Base-by-base conservation (phyloP, 2,797 vertebrate genomes). In the Streptopelia turtur region DNA sequence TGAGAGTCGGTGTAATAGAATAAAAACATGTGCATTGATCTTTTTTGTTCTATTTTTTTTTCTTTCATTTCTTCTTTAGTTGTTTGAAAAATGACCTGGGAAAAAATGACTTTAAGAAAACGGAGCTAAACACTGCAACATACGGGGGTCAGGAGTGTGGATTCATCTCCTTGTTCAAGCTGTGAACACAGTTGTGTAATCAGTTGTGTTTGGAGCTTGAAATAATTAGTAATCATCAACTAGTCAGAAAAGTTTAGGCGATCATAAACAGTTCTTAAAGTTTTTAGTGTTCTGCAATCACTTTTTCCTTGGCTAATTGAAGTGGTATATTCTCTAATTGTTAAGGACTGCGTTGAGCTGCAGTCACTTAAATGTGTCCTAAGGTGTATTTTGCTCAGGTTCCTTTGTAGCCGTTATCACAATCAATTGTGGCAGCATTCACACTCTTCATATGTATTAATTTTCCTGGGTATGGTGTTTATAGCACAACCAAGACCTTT, bases 171-270 rank as follows among this genome's bases (percentile, higher is more conserved):
- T 43, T 84, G 23, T 50, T 83, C 28, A 65, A n/a, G 45, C 45
- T 53, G 0, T 16, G 21, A 12, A 1, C 3, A 1, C 25, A 41
- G 22, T 18, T 91, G 12, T 3, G 9, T 61, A 50, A 55, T 60
- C 76, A 13, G 10, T 30, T 89, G 35, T 47, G 22, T 90, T 69
- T 88, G 59, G 33, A 83, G 37, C 65, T 55, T 76, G 45, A 65
- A 81, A 57, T 68, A 50, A 83, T 20, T 31, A 13, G 25, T 52
- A n/a, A 57, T 64, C 6, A 39, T 68, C 57, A 30, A 7, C 41
- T n/a, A 49, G 45, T 64, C 72, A 47, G 35, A 31, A 56, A 80
- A 60, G 16, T 50, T 47, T 25, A 17, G 53, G 23, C 21, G 50
- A 52, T 57, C n/a, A n/a, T 45, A 95, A 86, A 1, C 43, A 43